Evolutionary conservation across 2,797 vertebrate species (phyloP).

Genomic region (Diglossa cyanea): DNA sequence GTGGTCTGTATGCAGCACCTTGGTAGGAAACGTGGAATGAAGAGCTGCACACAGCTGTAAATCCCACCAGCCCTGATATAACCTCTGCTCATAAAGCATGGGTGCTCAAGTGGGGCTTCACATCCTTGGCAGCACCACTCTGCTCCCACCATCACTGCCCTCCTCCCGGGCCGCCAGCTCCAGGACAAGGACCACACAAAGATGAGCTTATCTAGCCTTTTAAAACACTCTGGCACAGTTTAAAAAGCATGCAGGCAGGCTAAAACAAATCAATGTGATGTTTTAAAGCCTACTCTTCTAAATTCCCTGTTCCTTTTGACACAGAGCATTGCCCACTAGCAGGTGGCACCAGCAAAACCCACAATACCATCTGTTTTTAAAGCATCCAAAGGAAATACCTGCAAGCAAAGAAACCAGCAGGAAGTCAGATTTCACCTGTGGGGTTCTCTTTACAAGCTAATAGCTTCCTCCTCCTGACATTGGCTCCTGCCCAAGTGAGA

Average conservation of each 20-base stretch:
- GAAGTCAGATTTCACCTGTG: not conserved
- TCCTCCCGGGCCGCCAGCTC: not conserved
- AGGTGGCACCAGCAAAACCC: not conserved
- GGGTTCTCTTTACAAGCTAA: not conserved
- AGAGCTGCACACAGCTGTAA: not conserved
- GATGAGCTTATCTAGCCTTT: not conserved
- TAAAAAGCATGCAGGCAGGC: not conserved
- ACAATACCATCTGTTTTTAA: not conserved
- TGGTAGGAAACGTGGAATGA: fast-evolving
- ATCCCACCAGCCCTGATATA: fast-evolving
- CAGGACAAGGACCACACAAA: not conserved
- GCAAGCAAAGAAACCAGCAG: not conserved
- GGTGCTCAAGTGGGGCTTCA: not conserved
- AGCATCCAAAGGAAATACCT: not conserved
- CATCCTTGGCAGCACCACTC: fast-evolving
- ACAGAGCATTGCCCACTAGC: not conserved
- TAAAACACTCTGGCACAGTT: not conserved
- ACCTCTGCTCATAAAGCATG: not conserved
- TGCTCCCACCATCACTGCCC: not conserved
- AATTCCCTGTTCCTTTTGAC: not conserved
- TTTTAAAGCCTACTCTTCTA: not conserved
- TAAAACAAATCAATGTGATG: not conserved
- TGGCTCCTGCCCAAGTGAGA: not conserved
- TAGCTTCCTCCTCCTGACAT: not conserved
- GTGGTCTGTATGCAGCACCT: fast-evolving